Base-by-base conservation (phyloP, 1,140 invertebrate genomes). In the Bombus affinis region DNA sequence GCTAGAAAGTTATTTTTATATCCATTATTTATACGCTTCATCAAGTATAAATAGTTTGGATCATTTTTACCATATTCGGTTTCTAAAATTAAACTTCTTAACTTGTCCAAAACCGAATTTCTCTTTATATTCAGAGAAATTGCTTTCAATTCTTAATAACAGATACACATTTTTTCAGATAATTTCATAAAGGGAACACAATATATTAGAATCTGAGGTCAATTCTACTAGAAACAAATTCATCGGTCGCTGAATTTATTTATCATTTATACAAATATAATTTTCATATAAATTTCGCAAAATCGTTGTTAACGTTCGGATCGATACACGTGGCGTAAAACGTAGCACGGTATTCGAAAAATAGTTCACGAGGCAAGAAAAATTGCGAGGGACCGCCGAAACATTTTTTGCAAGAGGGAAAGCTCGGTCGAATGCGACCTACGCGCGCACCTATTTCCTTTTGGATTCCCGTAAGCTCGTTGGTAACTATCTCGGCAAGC, bases 401-500 rank as follows among this genome's bases (percentile, higher is more conserved):
- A 53, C 28, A 77, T 70, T 35, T 44, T 35, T 42, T 28, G 32
- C 68, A 13, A n/a, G 28, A 77, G 15, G 59, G 37, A 77, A 83
- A 53, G 32, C 42, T 57, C 62, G 35, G 32, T 28, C 72, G 59
- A 42, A 47, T 28, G n/a, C n/a, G 65, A 70, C 28, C n/a, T 39
- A 76, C 57, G 66, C 35, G 74, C 42, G 70, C 62, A 47, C 32
- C 47, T 25, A 70, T 59, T 42, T 57, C 65, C 73, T 42, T 65
- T 57, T 18, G n/a, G 39, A 53, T 65, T 68, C 32, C 22, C 25
- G 57, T 85, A 87, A 89, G 88, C 81, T 89, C 62, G 68, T 68
- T 62, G 88, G 32, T 59, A 90, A 89, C 75, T 89, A 86, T 74
- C 77, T 66, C 78, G 57, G 66, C 28, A 47, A 73, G 62, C 68